Conservation (phyloP, 2,113 vertebrate species). For the Alaudala cheleensis region DNA sequence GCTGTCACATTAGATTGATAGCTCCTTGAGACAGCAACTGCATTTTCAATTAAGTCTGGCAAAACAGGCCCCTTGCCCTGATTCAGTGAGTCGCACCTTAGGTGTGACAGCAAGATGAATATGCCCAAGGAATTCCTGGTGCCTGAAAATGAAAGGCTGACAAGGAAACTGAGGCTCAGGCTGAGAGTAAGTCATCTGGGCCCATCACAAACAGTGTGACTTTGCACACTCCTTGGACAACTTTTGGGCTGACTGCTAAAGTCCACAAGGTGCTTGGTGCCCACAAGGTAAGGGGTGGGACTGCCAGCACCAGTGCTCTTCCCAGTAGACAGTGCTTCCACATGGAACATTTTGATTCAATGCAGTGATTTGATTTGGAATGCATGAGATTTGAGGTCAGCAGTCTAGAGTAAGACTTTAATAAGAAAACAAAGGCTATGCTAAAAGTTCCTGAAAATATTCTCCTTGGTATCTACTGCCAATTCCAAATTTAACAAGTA, state of each 20-base stretch:
- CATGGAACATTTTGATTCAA: neutral
- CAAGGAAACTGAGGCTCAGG: neutral
- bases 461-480: neutral
- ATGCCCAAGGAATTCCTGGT: neutral
- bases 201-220: neutral
- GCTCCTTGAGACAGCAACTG: neutral
- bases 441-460: neutral
- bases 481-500: neutral
- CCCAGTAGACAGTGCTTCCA: neutral
- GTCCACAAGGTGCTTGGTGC: neutral
- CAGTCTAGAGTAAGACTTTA: neutral
- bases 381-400: neutral
- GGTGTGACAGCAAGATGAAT: constrained; percentile 40
- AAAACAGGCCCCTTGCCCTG: neutral
- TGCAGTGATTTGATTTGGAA: neutral
- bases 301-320: neutral
- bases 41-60: constrained; percentile 30
- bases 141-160: neutral
- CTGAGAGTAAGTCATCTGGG: neutral
- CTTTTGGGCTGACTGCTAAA: neutral
- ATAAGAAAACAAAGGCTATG: neutral
- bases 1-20: constrained; percentile 46
- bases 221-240: neutral
- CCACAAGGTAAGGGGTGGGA: neutral
- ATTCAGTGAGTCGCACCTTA: neutral